A percentile compares a stretch with the other conserved stretches of the same genome.
Evolutionary conservation across 92 coral and sea anemone genomes (phyloP).

Genomic region (Metridium senile): DNA sequence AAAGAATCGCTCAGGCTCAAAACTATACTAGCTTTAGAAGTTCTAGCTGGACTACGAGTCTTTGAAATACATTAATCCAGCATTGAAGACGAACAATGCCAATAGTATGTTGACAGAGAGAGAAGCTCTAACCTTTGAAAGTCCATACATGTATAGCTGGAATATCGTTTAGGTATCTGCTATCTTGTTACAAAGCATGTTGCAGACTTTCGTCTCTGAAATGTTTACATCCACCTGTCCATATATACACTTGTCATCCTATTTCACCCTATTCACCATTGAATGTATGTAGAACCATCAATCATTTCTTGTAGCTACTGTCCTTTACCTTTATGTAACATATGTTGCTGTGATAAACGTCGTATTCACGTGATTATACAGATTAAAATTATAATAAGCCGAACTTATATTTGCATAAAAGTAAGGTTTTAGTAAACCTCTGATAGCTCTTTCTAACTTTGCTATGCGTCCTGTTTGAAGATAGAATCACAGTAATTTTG

Average conservation of each 20-base stretch:
- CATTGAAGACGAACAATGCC: too few species aligned
- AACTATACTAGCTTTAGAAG: too few species aligned
- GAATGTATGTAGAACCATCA: slow-evolving; percentile 2
- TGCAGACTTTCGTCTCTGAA: neutral
- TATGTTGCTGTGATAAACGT: neutral
- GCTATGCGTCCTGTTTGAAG: neutral
- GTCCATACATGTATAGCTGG: too few species aligned
- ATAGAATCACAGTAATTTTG: neutral
- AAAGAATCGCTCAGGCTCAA: too few species aligned
- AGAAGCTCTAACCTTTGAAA: too few species aligned
- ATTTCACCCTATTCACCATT: neutral
- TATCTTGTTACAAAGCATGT: neutral
- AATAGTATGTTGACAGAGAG: too few species aligned
- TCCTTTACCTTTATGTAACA: neutral
- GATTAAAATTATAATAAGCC: slow-evolving; percentile 19
- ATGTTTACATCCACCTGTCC: neutral
- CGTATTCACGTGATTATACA: slow-evolving; percentile 12
- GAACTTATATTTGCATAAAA: slow-evolving; percentile 9
- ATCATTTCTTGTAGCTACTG: neutral
- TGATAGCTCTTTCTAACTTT: too few species aligned
- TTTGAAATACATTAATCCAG: too few species aligned
- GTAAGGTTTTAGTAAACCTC: neutral
- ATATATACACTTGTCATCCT: neutral
- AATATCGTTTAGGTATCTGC: too few species aligned
- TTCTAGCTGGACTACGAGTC: too few species aligned